Evolutionary conservation across 1,140 invertebrate genomes (phyloP).

Genomic region (Heliothis virescens): DNA sequence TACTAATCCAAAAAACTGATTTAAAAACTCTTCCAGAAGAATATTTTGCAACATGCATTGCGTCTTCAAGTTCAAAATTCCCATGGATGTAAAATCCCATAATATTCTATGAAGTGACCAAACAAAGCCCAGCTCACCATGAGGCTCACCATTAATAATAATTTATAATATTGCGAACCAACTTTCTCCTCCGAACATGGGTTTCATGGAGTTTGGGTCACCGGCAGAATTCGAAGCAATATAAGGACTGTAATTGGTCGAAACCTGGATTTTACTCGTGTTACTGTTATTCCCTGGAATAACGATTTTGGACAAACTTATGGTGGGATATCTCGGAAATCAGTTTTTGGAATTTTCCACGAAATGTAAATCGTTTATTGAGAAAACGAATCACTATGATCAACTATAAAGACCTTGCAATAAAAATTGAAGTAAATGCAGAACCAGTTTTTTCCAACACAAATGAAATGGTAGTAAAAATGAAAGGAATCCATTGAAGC

Average conservation of each 20-base stretch:
- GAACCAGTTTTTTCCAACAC: not conserved
- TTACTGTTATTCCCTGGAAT: constrained; percentile 19
- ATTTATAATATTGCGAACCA: constrained; percentile 61
- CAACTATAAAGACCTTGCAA: too few species aligned
- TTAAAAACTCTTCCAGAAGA: too few species aligned
- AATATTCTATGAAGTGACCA: constrained; percentile 53
- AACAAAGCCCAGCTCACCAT: constrained; percentile 58
- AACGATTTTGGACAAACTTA: not conserved
- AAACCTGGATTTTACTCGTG: not conserved
- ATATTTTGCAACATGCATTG: too few species aligned
- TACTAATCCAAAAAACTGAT: too few species aligned
- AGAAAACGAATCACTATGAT: not conserved
- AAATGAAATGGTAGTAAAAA: not conserved
- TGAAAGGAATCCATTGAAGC: not conserved
- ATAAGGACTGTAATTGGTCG: constrained; percentile 39
- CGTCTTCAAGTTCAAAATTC: not conserved
- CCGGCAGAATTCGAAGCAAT: constrained; percentile 23
- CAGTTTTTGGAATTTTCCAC: not conserved
- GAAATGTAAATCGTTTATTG: not conserved
- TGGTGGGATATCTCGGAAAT: not conserved
- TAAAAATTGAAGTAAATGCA: too few species aligned
- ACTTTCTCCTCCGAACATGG: constrained; percentile 43
- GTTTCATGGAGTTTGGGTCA: constrained; percentile 25
- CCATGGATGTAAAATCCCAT: not conserved
- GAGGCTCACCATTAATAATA: constrained; percentile 65